Evolutionary conservation across 2,888 invertebrate genomes (phyloP).

Genomic region (Ellobium chinense): DNA sequence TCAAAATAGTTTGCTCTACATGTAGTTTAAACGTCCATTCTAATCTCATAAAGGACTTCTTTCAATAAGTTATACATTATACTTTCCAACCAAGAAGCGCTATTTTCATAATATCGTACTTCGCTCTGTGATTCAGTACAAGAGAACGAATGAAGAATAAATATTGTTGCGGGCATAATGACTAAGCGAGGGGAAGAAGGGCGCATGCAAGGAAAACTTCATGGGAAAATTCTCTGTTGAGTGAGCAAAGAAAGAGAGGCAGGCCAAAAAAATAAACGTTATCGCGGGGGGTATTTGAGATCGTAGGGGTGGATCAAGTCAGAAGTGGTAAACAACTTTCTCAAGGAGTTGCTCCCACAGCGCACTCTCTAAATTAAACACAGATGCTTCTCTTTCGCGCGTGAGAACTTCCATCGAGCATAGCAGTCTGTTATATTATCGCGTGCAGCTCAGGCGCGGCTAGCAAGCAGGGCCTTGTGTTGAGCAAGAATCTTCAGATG

Average conservation of each 20-base stretch:
- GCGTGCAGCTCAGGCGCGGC: no score
- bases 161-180: neutral
- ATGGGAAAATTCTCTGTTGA: neutral
- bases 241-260: neutral
- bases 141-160: neutral
- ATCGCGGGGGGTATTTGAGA: neutral
- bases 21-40: no score
- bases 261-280: neutral
- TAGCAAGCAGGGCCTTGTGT: neutral
- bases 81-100: no score
- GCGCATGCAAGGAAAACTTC: neutral
- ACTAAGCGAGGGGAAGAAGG: neutral
- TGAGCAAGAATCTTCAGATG: neutral
- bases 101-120: no score
- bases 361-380: constrained; percentile 32
- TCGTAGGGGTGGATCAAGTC: constrained; percentile 25
- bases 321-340: constrained; percentile 36
- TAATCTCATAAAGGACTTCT: no score
- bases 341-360: constrained; percentile 25
- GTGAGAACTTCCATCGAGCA: constrained; percentile 23
- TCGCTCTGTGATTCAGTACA: no score
- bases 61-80: no score
- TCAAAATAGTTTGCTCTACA: no score
- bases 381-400: constrained; percentile 24
- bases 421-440: no score